Evolutionary conservation across 2,888 invertebrate genomes (phyloP), one percentile per base, ranked within the genome.

Genomic region (Entomobrya multifasciata): DNA sequence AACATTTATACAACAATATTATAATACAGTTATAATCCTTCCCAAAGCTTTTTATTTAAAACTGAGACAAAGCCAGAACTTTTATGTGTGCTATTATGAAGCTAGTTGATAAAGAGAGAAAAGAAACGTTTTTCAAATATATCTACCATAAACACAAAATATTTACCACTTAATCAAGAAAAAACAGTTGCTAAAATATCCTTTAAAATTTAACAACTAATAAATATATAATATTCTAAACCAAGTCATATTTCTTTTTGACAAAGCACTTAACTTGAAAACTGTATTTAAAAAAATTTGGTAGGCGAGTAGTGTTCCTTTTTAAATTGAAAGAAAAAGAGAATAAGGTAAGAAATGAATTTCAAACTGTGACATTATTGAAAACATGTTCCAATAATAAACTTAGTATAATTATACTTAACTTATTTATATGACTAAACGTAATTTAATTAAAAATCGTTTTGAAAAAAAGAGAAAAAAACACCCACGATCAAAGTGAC

Each of bases 331-430:
- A n/a, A n/a, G n/a, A n/a, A n/a, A n/a, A n/a, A n/a, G n/a, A n/a
- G n/a, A n/a, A n/a, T n/a, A n/a, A n/a, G n/a, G n/a, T n/a, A n/a
- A n/a, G 30, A 27, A 76, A 30, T 17, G 4, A 57, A 70, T 81
- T 60, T 72, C 20, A 65, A 83, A 84, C 83, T 84, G 83, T 84
- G 83, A 84, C 83, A 84, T 84, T 84, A 84, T 52, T 57, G 57
- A 20, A n/a, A 76, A 83, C 83, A 55, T 84, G 83, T 84, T 84
- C 83, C 83, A 83, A 81, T 72, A 72, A 72, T 72, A 47, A 72
- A 72, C 49, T n/a, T n/a, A 65, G 41, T n/a, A n/a, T 65, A 17
- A 41, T 67, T 67, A 62, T 3, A 6, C 47, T 20, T 22, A 57
- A 57, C 57, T 36, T 6, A 36, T 70, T 70, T 70, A 65, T 15